These are phyloP conservation scores for Spinibarbus caldwelli DNA, from an alignment of 2,797 vertebrate genomes.

Conservation along the genomic window DNA sequence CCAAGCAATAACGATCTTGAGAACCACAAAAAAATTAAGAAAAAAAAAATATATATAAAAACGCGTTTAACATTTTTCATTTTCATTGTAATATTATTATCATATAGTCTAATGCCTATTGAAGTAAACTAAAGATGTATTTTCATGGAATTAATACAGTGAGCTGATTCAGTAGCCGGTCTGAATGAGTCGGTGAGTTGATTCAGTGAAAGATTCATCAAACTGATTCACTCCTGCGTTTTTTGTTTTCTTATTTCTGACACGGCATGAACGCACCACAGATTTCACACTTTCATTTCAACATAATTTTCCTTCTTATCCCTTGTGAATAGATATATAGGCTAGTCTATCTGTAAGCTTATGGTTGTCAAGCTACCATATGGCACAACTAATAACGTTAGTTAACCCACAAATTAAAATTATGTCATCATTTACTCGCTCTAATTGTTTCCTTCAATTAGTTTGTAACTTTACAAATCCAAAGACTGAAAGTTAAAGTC, in stretches of 20 bases:
- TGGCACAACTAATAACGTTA: not conserved
- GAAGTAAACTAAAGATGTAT: not conserved
- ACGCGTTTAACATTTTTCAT: not conserved
- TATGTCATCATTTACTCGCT: not conserved
- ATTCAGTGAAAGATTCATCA: too few species aligned
- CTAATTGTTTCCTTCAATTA: not conserved
- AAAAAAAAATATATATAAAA: not conserved
- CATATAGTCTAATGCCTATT: not conserved
- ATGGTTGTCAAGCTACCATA: not conserved
- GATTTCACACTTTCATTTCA: not conserved
- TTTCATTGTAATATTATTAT: not conserved
- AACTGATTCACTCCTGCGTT: too few species aligned
- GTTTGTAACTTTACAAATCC: too few species aligned
- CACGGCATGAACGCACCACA: too few species aligned
- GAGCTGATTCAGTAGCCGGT: too few species aligned
- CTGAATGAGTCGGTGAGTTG: too few species aligned
- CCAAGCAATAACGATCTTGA: not conserved
- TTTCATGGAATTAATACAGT: not conserved
- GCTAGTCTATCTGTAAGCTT: not conserved
- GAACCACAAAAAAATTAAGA: too few species aligned
- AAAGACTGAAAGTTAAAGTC: too few species aligned
- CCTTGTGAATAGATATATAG: not conserved
- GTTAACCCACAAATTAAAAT: not conserved
- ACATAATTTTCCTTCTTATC: not conserved
- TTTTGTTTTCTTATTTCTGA: not conserved